phyloP scores from a whole-genome alignment of 2,888 invertebrate genomes.

The Watsonalla cultraria region DNA sequence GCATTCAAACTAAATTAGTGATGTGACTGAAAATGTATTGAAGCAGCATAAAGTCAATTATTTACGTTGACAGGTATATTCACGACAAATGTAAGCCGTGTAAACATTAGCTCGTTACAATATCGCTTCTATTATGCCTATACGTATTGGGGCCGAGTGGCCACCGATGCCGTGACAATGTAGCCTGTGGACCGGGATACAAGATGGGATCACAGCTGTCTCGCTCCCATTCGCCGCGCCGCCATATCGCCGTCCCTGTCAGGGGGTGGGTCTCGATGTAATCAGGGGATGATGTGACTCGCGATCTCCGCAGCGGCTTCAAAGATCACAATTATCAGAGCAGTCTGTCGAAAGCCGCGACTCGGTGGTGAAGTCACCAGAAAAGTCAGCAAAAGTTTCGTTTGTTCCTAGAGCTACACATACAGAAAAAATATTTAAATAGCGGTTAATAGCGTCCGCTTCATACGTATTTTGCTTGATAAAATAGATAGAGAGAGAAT shows the following conservation, averaged over 20 bases:
- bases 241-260: constrained; percentile 41
- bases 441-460: background rate
- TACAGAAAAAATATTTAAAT: constrained; percentile 7
- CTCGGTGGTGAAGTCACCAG: constrained; percentile 65
- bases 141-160: constrained; percentile 60
- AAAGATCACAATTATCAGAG: constrained; percentile 78
- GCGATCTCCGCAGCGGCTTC: constrained; percentile 74
- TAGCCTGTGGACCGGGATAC: constrained; percentile 78
- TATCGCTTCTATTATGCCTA: constrained; percentile 42
- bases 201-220: constrained; percentile 80
- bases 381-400: constrained; percentile 53
- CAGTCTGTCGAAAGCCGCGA: constrained; percentile 77
- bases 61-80: too few relatives aligned
- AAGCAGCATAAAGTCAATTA: too few relatives aligned
- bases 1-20: too few relatives aligned
- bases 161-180: constrained; percentile 71
- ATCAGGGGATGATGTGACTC: constrained; percentile 79
- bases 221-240: constrained; percentile 35
- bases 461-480: too few relatives aligned
- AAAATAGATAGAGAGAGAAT: too few relatives aligned
- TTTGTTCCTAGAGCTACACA: constrained; percentile 21
- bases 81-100: constrained; percentile 2
- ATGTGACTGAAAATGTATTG: too few relatives aligned
- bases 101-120: constrained; percentile 22
- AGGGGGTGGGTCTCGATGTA: constrained; percentile 76